Evolutionary conservation across 2,797 vertebrate species (phyloP), one percentile per base, ranked within the genome.

Genomic region (Enteromius afrohamiltoni): DNA sequence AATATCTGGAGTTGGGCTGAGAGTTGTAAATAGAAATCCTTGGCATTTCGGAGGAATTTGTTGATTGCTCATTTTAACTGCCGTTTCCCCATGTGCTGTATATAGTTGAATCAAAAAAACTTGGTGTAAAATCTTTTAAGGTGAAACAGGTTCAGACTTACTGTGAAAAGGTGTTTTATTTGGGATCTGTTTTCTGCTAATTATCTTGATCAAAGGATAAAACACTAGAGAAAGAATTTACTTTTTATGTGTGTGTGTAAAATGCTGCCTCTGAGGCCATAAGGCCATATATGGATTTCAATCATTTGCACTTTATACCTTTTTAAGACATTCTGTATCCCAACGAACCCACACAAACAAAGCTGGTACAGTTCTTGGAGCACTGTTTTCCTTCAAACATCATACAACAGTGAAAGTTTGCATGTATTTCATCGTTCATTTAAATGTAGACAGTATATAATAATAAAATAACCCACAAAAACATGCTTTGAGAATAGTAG

Each of bases 141-240:
- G 45, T 29, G 14, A 78, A 75, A 67, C 45, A 67, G 21, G 11
- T 77, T 65, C 29, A 65, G 10, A 10, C 6, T 42, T 37, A 77
- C 14, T 37, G 4, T 31, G 31, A 31, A 74, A 37, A 62, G 34
- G 42, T 60, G 19, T 13, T n/a, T 74, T 23, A 65, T 64, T 65
- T 65, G 9, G 26, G 55, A 70, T 9, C 23, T 16, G 34, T 81
- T 45, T 29, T 81, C 51, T 70, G 51, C 23, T 26, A 55, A 42
- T 80, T 55, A 69, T 29, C 34, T 45, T 60, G 67, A 80, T 80
- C 67, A 78, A 65, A 65, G 77, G 29, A 45, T 2, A 4, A 14
- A 47, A 58, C n/a, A 0, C 51, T 10, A 60, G 37, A 58, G 34
- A 45, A 71, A 49, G 37, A 60, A 42, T 51, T 45, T 17, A 19